Evolutionary conservation across 2,888 invertebrate genomes (phyloP).

Genomic region (Watsonalla cultraria): DNA sequence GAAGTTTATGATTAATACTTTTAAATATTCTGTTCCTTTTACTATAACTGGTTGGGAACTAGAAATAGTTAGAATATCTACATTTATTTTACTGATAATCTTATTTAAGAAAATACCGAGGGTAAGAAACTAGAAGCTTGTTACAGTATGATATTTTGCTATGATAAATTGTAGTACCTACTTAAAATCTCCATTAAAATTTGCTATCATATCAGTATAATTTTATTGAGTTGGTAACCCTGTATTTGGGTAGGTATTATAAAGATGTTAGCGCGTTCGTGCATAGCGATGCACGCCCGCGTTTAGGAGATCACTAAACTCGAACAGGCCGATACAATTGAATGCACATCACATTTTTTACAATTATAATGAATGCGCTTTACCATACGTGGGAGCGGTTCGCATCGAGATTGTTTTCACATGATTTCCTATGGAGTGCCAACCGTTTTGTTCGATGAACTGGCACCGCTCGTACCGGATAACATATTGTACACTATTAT

Average conservation of each 20-base stretch:
- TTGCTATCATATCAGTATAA: background rate
- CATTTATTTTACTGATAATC: too few relatives aligned
- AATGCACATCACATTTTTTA: slow-evolving; percentile 47
- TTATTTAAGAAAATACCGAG: too few relatives aligned
- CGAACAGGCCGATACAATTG: slow-evolving; percentile 46
- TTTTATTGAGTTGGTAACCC: background rate
- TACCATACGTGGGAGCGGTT: slow-evolving; percentile 41
- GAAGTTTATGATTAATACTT: too few relatives aligned
- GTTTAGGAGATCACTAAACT: slow-evolving; percentile 33
- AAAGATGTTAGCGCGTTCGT: slow-evolving; percentile 4
- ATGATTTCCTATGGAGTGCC: slow-evolving; percentile 50
- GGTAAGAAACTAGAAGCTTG: too few relatives aligned
- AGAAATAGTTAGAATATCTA: too few relatives aligned
- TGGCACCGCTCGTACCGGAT: slow-evolving; percentile 33
- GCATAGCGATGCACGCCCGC: slow-evolving; percentile 4
- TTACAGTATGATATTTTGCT: too few relatives aligned
- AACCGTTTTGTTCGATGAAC: slow-evolving; percentile 41
- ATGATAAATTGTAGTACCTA: too few relatives aligned
- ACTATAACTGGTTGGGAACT: too few relatives aligned
- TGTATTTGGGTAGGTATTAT: background rate
- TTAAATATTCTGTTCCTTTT: too few relatives aligned
- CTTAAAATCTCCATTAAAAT: too few relatives aligned
- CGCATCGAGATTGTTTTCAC: slow-evolving; percentile 49
- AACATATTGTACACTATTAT: too few relatives aligned
- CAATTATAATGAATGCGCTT: slow-evolving; percentile 25